Base-by-base conservation (phyloP, 2,797 vertebrate species). In the Gila robusta region DNA sequence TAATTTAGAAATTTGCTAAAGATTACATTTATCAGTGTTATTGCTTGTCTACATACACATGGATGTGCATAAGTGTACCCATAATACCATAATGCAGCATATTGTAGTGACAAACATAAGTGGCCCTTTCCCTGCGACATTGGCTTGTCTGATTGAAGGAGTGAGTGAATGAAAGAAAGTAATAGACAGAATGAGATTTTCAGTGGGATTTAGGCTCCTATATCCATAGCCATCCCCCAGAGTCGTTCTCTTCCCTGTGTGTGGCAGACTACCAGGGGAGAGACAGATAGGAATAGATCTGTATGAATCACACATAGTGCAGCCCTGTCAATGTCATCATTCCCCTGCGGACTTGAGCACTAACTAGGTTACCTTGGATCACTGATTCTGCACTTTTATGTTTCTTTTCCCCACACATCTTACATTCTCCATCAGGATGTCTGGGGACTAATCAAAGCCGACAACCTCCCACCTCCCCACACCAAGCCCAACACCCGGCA, bases 311-410 rank as follows among this genome's bases (percentile, higher is more conserved):
- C 62, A 85, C 64, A 76, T 56, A 39, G 82, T 82, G 71, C 62
- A 85, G 69, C 87, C 49, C 81, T 86, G 85, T 88, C 89, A 89
- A 64, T 85, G 85, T 88, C 83, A 59, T 88, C 85, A 81, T 86
- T 84, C 71, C 62, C 85, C 84, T 84, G 83, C 82, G 84, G 88
- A 91, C 86, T 82, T 82, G n/a, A 35, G 87, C 84, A 89, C 92
- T 93, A 93, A 93, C 90, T 92, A 88, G 91, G 91, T 93, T 94
- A 91, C 90, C 83, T 87, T 89, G 90, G 92, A 92, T 93, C 91
- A 91, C 70, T 21, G 86, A 85, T 23, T 82, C 35, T 73, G 71
- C 87, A 84, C 56, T 85, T 90, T 89, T 73, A 81, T 74, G 56
- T 80, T 89, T 90, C 56, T 19, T 82, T 85, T 88, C 71, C 69